Conservation (phyloP, 2,113 vertebrate species). For the Ammodytes marinus region DNA sequence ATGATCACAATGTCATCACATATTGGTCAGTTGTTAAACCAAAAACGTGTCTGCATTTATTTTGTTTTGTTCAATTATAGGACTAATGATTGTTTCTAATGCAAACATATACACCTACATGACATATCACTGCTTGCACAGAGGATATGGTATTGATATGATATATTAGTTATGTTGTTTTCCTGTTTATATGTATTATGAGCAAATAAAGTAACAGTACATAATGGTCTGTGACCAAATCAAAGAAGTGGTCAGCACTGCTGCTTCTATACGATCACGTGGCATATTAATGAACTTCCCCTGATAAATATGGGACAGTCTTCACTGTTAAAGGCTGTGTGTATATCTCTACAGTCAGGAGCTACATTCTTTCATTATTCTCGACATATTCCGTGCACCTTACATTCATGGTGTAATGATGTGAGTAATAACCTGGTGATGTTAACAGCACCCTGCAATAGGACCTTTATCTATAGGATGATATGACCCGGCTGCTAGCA, state of each 20-base stretch:
- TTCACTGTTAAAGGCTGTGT: conserved; percentile 48
- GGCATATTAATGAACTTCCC: conserved; percentile 56
- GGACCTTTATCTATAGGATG: conserved; percentile 59
- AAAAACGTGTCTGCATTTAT: conserved; percentile 8
- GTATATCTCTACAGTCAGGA: conserved; percentile 41
- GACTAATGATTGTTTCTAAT: not conserved
- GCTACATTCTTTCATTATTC: conserved; percentile 56
- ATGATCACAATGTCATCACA: conserved; percentile 47
- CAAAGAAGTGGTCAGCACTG: conserved; percentile 54
- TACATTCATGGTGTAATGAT: conserved; percentile 73
- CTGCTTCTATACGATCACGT: conserved; percentile 56
- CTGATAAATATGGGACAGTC: conserved; percentile 36
- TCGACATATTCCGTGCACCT: conserved; percentile 68
- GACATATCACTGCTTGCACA: conserved; percentile 1
- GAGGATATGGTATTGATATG: not conserved
- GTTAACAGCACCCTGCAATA: conserved; percentile 61
- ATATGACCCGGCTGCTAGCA: conserved; percentile 47
- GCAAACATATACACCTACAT: conserved; percentile 1
- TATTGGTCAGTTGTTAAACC: conserved; percentile 35
- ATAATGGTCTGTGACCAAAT: conserved; percentile 64
- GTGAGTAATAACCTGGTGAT: conserved; percentile 73
- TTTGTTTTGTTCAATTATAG: not conserved
- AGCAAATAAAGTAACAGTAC: conserved; percentile 56
- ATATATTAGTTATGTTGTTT: conserved; percentile 35
- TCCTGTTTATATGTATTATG: conserved; percentile 44